Evolutionary conservation across 2,888 invertebrate species (phyloP), one percentile per base, ranked within the genome.

Genomic region (Elmis aenea): DNA sequence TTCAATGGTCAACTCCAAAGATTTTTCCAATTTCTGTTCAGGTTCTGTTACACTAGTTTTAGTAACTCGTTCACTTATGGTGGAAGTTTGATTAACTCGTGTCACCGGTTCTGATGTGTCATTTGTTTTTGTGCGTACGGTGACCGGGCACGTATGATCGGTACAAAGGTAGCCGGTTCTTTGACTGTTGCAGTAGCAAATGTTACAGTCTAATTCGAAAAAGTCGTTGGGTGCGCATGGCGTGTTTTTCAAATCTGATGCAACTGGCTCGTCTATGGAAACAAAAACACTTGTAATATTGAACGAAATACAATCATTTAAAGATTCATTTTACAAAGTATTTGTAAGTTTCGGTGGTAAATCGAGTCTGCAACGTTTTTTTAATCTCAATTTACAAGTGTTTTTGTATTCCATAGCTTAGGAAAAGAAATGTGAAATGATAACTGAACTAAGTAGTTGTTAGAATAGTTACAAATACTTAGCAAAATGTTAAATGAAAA

Each of bases 121-220:
- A n/a, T n/a, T n/a, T n/a, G n/a, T n/a, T n/a, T n/a, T n/a, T n/a
- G n/a, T n/a, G n/a, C n/a, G n/a, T n/a, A n/a, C n/a, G n/a, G 21
- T 36, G 5, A 26, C 28, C 5, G 69, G 41, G 39, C 74, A 75
- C 13, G 67, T 67, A 26, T 70, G 61, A 38, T 73, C 64, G 1
- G 76, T 76, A 52, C 76, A 76, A 20, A 71, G 67, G 49, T 69
- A 75, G 0, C 74, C 73, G 26, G 67, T 65, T 5, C 76, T 73
- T 29, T 75, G 73, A n/a, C 67, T 57, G 36, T 73, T 73, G 52
- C 77, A 78, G 9, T 71, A 68, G 51, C 78, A 78, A 55, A 69
- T 73, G 51, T 77, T 77, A 59, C 77, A 77, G 33, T 76, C 75
- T 38, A 73, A 36, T 47, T 70, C 70, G 50, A 75, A 75, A 3